Evolutionary conservation across 2,113 vertebrate genomes (phyloP), one percentile per base, ranked within the genome.

Genomic region (Tonatia bakeri): DNA sequence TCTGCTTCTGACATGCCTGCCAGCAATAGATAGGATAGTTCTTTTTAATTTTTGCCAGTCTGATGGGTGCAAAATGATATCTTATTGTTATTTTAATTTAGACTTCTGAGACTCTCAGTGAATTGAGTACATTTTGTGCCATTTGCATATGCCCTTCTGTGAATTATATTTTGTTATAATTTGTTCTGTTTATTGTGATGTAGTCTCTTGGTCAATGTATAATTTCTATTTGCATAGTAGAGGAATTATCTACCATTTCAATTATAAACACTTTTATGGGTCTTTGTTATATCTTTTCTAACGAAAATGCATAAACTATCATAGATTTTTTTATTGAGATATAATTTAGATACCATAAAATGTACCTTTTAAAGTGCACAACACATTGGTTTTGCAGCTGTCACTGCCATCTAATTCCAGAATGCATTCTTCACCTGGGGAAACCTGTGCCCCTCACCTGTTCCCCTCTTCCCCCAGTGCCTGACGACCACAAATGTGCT

Each of bases 21-120:
- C 50, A 47, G 40, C 59, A 43, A 93, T 20, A 96, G 94, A 97
- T 95, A 88, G 8, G 52, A 90, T 47, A 90, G 81, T 95, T 92
- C 64, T 54, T 94, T 93, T 90, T 87, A 45, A 87, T 94, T 91
- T 97, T 87, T 92, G 81, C 85, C 69, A 94, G 96, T 94, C 87
- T 95, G 33, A 65, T 90, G 88, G 43, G 45, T 96, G 12, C 84
- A 87, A 69, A 96, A 96, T 69, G 40, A 90, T 95, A 92, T 36
- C 19, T 85, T 82, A 87, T 96, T 96, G 95, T 97, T 94, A 97
- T 97, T 96, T 96, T 97, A 95, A 97, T 97, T 95, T 97, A 94
- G 45, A 84, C 88, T 96, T 91, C 65, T 87, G 5, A 87, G 84
- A 94, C 95, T 88, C 40, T 87, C 96, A 84, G 76, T 50, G 84